A percentile compares a stretch with the other conserved stretches of the same genome.
These are phyloP conservation scores for Thomomys bottae DNA, from an alignment of 2,113 vertebrate genomes.

Conservation along the genomic window DNA sequence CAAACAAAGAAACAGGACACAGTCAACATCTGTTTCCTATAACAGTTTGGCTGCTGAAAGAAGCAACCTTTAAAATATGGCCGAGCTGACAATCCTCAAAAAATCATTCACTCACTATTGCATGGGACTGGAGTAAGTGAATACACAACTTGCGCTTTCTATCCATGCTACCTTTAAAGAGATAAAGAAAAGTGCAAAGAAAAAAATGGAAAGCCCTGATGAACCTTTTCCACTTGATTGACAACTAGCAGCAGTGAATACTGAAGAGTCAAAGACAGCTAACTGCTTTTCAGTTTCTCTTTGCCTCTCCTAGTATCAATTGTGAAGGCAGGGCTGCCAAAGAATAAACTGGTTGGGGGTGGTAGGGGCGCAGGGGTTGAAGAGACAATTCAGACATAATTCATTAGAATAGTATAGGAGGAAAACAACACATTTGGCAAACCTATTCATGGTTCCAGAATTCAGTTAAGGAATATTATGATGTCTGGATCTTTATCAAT, in stretches of 20 bases:
- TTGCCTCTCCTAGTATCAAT: constrained; percentile 40
- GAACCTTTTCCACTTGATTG: constrained; percentile 43
- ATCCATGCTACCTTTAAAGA: background rate
- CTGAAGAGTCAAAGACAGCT: background rate
- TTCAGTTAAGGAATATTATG: constrained; percentile 12
- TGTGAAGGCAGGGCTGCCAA: background rate
- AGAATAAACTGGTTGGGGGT: background rate
- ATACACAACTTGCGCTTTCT: constrained; percentile 15
- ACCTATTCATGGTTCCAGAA: constrained; percentile 28
- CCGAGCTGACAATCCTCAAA: constrained; percentile 66
- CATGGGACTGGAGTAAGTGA: background rate
- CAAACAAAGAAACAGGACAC: constrained; percentile 68
- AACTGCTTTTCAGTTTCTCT: background rate
- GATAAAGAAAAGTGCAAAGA: constrained; percentile 45
- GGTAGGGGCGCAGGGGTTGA: background rate
- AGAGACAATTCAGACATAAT: constrained; percentile 37
- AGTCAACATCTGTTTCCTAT: constrained; percentile 78
- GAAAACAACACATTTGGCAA: background rate
- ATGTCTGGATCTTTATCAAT: constrained; percentile 24
- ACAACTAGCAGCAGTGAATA: background rate
- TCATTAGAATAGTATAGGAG: background rate
- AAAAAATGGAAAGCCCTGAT: background rate
- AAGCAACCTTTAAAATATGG: constrained; percentile 60
- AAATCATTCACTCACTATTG: constrained; percentile 58
- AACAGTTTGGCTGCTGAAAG: constrained; percentile 73